Evolutionary conservation across 2,888 invertebrate genomes (phyloP).

Genomic region (Amiota communis): DNA sequence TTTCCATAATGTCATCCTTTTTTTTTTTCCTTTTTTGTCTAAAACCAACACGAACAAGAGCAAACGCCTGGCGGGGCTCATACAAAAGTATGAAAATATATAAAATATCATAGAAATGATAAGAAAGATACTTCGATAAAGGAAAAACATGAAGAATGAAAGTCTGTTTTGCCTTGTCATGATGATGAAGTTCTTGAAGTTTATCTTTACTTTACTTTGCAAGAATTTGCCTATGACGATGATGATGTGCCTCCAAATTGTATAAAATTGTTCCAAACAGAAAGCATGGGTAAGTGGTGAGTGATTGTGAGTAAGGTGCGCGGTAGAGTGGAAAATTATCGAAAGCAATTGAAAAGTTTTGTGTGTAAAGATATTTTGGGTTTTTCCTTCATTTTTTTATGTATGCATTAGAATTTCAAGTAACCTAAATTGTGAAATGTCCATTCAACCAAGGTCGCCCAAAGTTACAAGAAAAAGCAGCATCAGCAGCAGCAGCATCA

Average conservation of each 20-base stretch:
- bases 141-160: neutral
- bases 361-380: neutral
- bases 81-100: neutral
- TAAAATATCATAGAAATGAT: neutral
- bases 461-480: too few species aligned
- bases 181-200: neutral
- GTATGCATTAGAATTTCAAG: neutral
- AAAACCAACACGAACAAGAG: neutral
- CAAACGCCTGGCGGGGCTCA: neutral
- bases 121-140: neutral
- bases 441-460: too few species aligned
- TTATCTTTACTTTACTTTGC: neutral
- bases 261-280: neutral
- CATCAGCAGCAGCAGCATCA: too few species aligned
- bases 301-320: too few species aligned
- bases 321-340: too few species aligned
- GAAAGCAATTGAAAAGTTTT: neutral
- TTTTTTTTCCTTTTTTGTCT: neutral
- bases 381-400: neutral
- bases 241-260: neutral
- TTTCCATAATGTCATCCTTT: constrained; percentile 20
- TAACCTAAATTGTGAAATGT: too few species aligned
- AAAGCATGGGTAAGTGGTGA: neutral
- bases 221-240: constrained; percentile 48
- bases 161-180: constrained; percentile 26